These are phyloP conservation scores for Drosophila macrospina DNA, from an alignment of 2,888 invertebrate genomes.

Conservation along the genomic window DNA sequence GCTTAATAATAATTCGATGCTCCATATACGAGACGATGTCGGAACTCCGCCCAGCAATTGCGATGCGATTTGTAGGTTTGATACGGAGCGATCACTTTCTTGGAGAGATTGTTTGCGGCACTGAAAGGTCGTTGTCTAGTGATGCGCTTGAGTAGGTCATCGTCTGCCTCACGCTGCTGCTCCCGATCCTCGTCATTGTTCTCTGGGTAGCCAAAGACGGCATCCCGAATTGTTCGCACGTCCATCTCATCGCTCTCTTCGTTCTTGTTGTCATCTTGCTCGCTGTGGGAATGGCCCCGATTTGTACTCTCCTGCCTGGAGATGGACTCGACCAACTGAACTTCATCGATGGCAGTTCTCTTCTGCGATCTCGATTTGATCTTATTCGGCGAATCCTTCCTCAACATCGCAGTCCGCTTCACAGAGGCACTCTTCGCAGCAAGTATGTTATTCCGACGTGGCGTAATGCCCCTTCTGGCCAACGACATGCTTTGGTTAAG, in stretches of 20 bases:
- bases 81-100: slow-evolving; percentile 63
- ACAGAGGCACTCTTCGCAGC: slow-evolving; percentile 2
- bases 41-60: slow-evolving; percentile 63
- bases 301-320: neutral
- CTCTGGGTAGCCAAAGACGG: slow-evolving; percentile 43
- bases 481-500: neutral
- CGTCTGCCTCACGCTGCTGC: slow-evolving; percentile 15
- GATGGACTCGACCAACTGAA: neutral
- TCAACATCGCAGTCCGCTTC: neutral
- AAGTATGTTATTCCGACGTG: slow-evolving; percentile 29
- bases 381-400: neutral
- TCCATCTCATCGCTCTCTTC: neutral
- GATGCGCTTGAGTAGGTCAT: slow-evolving; percentile 42
- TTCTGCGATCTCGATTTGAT: too few relatives aligned
- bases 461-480: neutral
- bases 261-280: neutral
- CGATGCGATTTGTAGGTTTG: slow-evolving; percentile 56
- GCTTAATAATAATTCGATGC: slow-evolving; percentile 35
- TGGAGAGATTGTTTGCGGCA: neutral
- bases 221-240: slow-evolving; percentile 27
- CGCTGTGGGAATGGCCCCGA: neutral
- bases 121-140: neutral
- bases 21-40: slow-evolving; percentile 63
- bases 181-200: slow-evolving; percentile 40
- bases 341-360: neutral